phyloP scores from a whole-genome alignment of 1,140 invertebrate species.

The Drosophila sp. region DNA sequence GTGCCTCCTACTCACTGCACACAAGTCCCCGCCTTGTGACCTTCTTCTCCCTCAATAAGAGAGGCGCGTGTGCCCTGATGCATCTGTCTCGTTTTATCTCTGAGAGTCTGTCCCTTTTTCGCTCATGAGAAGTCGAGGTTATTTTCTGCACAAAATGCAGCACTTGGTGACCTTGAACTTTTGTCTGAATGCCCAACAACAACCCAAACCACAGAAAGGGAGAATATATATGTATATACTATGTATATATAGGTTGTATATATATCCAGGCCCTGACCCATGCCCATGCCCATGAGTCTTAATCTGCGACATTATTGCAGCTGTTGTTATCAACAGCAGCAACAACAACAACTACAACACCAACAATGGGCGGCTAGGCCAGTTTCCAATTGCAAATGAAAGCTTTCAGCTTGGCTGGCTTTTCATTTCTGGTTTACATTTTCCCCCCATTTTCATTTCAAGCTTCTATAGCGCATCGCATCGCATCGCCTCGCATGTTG shows the following conservation, averaged over 20 bases:
- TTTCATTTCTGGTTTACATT: conserved; percentile 79
- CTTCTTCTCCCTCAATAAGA: neutral
- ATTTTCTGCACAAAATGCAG: conserved; percentile 60
- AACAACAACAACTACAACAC: conserved; percentile 45
- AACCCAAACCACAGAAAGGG: conserved; percentile 7
- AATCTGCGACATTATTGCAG: conserved; percentile 47
- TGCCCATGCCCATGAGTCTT: conserved; percentile 31
- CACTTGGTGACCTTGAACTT: conserved; percentile 69
- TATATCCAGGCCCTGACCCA: conserved; percentile 60
- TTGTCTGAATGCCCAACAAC: conserved; percentile 46
- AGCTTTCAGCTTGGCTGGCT: conserved; percentile 72
- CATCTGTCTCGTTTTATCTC: conserved; percentile 20
- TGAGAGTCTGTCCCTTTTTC: conserved; percentile 30
- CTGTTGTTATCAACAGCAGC: conserved; percentile 33
- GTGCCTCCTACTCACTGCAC: neutral
- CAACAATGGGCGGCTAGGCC: conserved; percentile 29
- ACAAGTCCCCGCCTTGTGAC: neutral
- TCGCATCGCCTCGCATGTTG: conserved; percentile 60
- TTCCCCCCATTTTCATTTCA: conserved; percentile 60
- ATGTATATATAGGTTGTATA: neutral
- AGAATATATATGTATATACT: neutral
- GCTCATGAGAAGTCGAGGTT: conserved; percentile 54
- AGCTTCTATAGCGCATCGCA: conserved; percentile 48
- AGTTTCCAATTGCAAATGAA: conserved; percentile 46
- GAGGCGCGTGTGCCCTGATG: conserved; percentile 46